These are phyloP conservation scores for Ephestia elutella DNA, from an alignment of 1,140 invertebrate species.

Conservation along the genomic window DNA sequence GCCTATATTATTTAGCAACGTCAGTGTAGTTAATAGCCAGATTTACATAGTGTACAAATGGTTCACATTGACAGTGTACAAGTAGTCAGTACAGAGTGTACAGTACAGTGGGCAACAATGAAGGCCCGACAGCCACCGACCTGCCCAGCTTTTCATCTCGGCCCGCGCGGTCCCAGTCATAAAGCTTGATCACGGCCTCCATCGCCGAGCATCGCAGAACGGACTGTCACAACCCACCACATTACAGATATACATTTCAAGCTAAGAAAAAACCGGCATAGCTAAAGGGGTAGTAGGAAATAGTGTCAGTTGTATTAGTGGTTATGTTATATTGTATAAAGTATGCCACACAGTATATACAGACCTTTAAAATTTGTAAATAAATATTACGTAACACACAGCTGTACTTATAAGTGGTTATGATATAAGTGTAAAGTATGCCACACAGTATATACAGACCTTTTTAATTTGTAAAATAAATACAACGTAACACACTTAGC, in stretches of 20 bases:
- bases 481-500: conserved; percentile 6
- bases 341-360: conserved; percentile 1
- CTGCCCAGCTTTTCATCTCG: conserved; percentile 87
- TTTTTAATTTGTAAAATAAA: conserved; percentile 15
- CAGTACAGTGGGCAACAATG: conserved; percentile 10
- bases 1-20: conserved; percentile 6
- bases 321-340: neutral
- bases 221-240: conserved; percentile 62
- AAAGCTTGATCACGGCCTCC: conserved; percentile 58
- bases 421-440: neutral
- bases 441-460: neutral
- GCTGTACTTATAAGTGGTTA: neutral
- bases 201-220: conserved; percentile 48
- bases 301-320: conserved; percentile 4
- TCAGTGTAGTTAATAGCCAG: neutral
- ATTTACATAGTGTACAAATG: neutral
- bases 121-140: conserved; percentile 62
- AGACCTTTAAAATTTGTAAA: too few relatives aligned
- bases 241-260: conserved; percentile 30
- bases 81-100: conserved; percentile 2
- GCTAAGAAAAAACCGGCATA: conserved; percentile 1
- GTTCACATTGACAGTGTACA: conserved; percentile 1
- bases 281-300: neutral
- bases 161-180: conserved; percentile 87
- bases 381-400: too few relatives aligned